These are phyloP conservation scores for Chaetoderma sp. DNA, from an alignment of 2,888 invertebrate species.

Conservation along the genomic window DNA sequence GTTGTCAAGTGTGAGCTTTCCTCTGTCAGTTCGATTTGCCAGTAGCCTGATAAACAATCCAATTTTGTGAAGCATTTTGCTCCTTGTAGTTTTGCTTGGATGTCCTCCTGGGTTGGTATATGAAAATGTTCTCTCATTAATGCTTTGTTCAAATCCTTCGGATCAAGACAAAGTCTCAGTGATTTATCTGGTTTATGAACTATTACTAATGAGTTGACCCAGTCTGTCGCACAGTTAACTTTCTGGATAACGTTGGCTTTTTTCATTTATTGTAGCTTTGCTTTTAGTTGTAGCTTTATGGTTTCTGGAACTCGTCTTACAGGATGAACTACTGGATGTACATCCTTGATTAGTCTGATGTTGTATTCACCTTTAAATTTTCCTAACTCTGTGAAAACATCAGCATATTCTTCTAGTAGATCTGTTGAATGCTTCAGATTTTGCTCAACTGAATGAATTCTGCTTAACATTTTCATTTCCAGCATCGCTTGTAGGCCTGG, in stretches of 20 bases:
- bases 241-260: not conserved
- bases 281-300: not conserved
- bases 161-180: constrained; percentile 27
- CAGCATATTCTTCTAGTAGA: not conserved
- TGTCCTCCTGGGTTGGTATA: constrained; percentile 25
- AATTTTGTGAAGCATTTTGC: constrained; percentile 24
- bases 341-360: not conserved
- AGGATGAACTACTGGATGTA: not conserved
- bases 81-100: constrained; percentile 21
- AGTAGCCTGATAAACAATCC: constrained; percentile 30
- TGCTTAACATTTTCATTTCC: not conserved
- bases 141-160: not conserved
- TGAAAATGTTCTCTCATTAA: constrained; percentile 17
- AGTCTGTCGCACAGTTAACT: constrained; percentile 15
- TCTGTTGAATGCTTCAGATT: too few relatives aligned
- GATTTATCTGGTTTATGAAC: too few relatives aligned
- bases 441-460: not conserved
- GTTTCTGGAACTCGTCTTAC: not conserved
- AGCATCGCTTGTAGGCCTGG: not conserved
- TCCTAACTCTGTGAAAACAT: constrained; percentile 5
- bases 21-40: constrained; percentile 20
- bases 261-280: constrained; percentile 1
- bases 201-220: constrained; percentile 19
- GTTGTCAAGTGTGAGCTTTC: constrained; percentile 8
- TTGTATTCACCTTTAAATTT: constrained; percentile 8